These are phyloP conservation scores for Tetrax tetrax DNA, from an alignment of 2,113 vertebrate species.

Conservation along the genomic window DNA sequence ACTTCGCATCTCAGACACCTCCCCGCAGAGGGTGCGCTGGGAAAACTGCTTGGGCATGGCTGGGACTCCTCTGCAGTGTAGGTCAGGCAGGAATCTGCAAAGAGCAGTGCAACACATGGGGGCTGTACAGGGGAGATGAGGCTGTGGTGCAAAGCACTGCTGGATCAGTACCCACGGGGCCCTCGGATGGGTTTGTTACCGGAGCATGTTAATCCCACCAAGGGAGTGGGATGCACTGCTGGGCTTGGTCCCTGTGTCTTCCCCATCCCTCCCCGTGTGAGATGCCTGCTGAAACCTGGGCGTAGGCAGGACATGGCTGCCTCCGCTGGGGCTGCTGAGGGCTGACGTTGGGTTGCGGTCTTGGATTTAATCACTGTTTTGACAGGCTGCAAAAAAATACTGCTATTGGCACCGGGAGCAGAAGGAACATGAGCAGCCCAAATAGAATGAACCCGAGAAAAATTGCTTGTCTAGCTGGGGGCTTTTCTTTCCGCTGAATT, in stretches of 20 bases:
- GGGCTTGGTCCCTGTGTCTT: not conserved
- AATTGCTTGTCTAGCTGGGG: not conserved
- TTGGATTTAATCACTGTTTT: constrained; percentile 7
- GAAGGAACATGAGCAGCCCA: not conserved
- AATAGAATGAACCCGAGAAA: not conserved
- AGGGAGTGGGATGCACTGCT: not conserved
- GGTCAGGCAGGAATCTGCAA: not conserved
- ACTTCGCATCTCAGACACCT: not conserved
- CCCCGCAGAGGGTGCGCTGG: not conserved
- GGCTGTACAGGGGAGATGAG: not conserved
- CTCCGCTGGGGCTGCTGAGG: not conserved
- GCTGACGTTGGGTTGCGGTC: not conserved
- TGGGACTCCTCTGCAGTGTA: not conserved
- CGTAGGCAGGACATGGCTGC: not conserved
- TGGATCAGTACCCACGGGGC: not conserved
- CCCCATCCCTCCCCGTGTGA: not conserved
- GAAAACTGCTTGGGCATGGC: not conserved
- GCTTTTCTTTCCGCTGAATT: not conserved
- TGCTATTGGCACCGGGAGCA: not conserved
- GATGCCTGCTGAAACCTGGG: not conserved
- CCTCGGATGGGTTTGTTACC: not conserved
- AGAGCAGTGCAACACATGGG: not conserved
- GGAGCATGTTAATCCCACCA: not conserved
- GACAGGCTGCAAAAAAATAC: not conserved
- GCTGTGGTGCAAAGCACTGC: not conserved